Conservation (phyloP, 2,888 invertebrate genomes). For the Drosophila demipolita region DNA sequence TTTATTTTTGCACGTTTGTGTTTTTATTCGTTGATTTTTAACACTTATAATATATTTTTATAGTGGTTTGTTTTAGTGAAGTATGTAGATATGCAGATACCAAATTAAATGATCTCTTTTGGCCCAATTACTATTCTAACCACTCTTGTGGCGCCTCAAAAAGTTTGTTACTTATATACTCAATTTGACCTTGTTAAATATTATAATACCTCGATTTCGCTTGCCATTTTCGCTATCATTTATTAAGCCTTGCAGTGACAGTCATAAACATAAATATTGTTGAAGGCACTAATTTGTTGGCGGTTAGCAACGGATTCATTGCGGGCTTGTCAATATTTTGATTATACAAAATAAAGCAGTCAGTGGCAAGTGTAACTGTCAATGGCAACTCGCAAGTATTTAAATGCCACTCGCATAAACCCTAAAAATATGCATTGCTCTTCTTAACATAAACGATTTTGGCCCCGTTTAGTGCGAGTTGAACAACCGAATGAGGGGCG, state of each 20-base stretch:
- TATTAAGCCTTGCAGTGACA: constrained; percentile 2
- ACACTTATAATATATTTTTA: neutral
- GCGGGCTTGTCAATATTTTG: constrained; percentile 40
- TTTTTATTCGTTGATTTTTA: neutral
- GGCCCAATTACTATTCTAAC: neutral
- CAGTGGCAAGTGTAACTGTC: constrained; percentile 41
- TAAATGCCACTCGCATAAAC: constrained; percentile 26
- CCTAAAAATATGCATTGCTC: constrained; percentile 58
- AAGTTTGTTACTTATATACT: neutral
- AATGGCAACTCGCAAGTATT: constrained; percentile 54
- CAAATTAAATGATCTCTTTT: neutral
- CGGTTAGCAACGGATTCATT: constrained; percentile 27
- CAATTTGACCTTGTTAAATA: constrained; percentile 43
- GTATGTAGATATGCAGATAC: neutral
- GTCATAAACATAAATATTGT: constrained; percentile 25
- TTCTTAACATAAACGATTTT: constrained; percentile 42
- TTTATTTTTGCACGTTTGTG: neutral
- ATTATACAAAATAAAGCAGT: constrained; percentile 55
- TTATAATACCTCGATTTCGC: neutral
- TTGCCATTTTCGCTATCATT: neutral
- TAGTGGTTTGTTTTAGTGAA: neutral
- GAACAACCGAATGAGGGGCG: constrained; percentile 59
- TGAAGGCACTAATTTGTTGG: constrained; percentile 41
- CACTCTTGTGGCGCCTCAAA: neutral
- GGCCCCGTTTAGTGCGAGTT: constrained; percentile 66